Evolutionary conservation across 2,888 invertebrate genomes (phyloP), one percentile per base, ranked within the genome.

Genomic region (Rhodophaea formosa): DNA sequence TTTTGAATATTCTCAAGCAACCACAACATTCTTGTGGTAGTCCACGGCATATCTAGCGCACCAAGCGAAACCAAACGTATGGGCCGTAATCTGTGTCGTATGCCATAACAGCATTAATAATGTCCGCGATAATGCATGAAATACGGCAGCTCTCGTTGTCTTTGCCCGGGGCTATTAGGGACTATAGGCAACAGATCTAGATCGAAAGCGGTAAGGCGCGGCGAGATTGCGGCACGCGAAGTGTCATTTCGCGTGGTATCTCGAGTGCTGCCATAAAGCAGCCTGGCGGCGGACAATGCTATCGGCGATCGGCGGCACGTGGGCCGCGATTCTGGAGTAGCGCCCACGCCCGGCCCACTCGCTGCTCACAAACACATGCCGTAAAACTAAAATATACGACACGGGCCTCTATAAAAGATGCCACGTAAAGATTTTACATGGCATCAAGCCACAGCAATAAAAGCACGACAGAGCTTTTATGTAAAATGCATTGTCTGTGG

Each of bases 301-400:
- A 88, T 88, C 87, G 84, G 76, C 75, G 76, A 88, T 86, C 88
- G 68, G 65, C 61, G 79, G 82, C 85, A 84, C 83, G 86, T 85
- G 87, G 86, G 88, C 81, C 61, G 79, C 74, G 74, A 77, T 82
- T 84, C 84, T 86, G 86, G 86, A 86, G 88, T 82, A 87, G 84
- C 89, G 80, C 90, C 90, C 86, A 90, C 90, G 84, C 80, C 65
- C 74, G 57, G 71, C 77, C 75, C 69, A 72, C 77, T 69, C 70
- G 42, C 42, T 53, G 62, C 64, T 65, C 71, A 71, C 72, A 68
- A 69, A 69, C 74, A 77, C 73, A 71, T 74, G 76, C 79, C 80
- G 80, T 86, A 86, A 86, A 84, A 78, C 78, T 76, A 69, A 80
- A 79, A 84, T 84, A 86, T 84, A 86, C 80, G 82, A 81, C 79